phyloP scores from a whole-genome alignment of 2,113 vertebrate species.

The Gyps fulvus region DNA sequence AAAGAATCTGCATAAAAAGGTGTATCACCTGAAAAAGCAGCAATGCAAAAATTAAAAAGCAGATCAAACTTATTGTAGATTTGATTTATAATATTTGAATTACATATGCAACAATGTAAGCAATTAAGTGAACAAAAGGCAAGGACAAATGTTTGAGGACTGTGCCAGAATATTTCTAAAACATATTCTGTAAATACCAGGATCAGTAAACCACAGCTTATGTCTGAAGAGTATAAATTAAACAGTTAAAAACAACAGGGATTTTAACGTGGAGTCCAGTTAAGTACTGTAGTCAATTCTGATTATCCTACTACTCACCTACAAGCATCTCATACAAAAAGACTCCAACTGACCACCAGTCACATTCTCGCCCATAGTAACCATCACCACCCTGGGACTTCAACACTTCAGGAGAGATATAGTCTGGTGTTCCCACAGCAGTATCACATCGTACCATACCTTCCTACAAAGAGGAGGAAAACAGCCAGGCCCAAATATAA shows the following conservation, averaged over 20 bases:
- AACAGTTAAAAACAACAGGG: background rate
- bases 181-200: background rate
- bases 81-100: background rate
- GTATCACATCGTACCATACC: conserved; percentile 99
- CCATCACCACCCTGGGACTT: conserved; percentile 98
- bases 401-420: conserved; percentile 98
- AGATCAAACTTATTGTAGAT: background rate
- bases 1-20: conserved; percentile 98
- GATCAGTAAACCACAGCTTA: background rate
- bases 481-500: background rate
- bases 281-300: background rate
- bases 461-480: conserved; percentile 74
- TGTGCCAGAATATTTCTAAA: background rate
- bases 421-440: conserved; percentile 96
- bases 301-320: conserved; percentile 80
- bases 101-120: background rate
- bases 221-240: background rate
- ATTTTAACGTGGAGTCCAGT: background rate
- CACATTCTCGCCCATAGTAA: conserved; percentile 96
- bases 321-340: conserved; percentile 99
- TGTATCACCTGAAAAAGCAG: conserved; percentile 86
- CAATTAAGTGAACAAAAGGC: background rate
- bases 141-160: background rate
- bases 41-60: background rate
- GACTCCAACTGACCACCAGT: conserved; percentile 99